Evolutionary conservation across 2,113 vertebrate genomes (phyloP), one percentile per base, ranked within the genome.

Genomic region (Syrrhaptes paradoxus): DNA sequence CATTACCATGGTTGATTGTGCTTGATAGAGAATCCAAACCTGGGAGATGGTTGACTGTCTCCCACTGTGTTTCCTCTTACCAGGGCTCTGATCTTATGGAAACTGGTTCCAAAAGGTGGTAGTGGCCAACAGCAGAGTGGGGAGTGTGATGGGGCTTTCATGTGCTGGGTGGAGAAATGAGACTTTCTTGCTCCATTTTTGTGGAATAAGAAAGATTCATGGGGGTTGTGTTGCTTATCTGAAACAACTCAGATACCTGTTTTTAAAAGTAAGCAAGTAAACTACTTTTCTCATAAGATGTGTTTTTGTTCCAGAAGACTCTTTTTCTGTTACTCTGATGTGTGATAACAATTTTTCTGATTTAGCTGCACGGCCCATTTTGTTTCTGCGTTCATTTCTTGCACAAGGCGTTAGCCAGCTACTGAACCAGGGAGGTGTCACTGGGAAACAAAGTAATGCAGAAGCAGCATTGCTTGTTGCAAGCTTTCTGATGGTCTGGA

Each of bases 61-160:
- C 94, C n/a, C 58, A 58, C 77, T 68, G 71, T 74, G 54, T 81
- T 96, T 96, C 75, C 73, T 84, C 91, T 68, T n/a, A 17, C 45
- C 58, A 54, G 49, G 45, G 25, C 94, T 95, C 57, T 78, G 91
- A 90, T 96, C 32, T 89, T 87, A 52, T 96, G 95, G 92, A 94
- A 97, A 93, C 75, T 81, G 79, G 63, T 93, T 34, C 84, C 84
- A 92, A 92, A 95, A 97, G 87, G 62, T 76, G 80, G 59, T 81
- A 91, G 87, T 67, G 96, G n/a, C 87, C 79, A 89, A 29, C 78
- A 73, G 86, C 55, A 43, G 80, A 88, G 70, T 77, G 55, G 74
- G 55, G 72, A 57, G 32, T 65, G 24, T 25, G 45, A 46, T 71
- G 38, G 29, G 52, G 17, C 63, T 89, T 61, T 79, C 32, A 31